Evolutionary conservation across 2,888 invertebrate genomes (phyloP), one percentile per base, ranked within the genome.

Genomic region (Dioctria linearis): DNA sequence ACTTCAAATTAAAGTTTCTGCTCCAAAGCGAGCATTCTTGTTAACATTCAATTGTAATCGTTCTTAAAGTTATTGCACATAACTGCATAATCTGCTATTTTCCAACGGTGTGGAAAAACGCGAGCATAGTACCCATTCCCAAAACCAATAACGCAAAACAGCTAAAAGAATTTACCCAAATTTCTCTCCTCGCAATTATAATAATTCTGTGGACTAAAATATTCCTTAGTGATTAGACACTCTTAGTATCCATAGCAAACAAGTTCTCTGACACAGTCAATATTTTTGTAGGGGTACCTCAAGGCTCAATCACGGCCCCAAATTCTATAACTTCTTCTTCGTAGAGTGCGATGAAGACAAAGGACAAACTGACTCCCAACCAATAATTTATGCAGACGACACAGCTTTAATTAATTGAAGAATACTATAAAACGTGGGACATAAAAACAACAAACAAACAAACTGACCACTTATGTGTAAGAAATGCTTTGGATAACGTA

Each of bases 241-340:
- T 54, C 9, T 11, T 1, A 11, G 54, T 54, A 4, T 54, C 54
- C 6, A 54, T 11, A 11, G 54, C 11, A 11, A 3, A 54, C 51
- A n/a, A 73, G 8, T 1, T 8, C 6, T 54, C 54, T 11, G 54
- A n/a, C 4, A 11, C 4, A 11, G 54, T 54, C 6, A n/a, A 54
- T 11, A n/a, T n/a, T 4, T n/a, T 54, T 4, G 4, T n/a, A n/a
- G 54, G n/a, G 11, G n/a, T 66, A 3, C 78, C 67, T 11, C 78
- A 78, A 54, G 78, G 78, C 37, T 78, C 78, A 4, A 49, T 78
- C 37, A 46, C 39, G 11, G 78, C 3, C 66, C 66, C 37, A 65
- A 42, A 63, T 65, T 80, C 5, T 80, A 3, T 54, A 80, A 80
- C 43, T 59, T 79, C 11, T 73, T 40, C 42, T 11, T 80, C 4